Conservation (phyloP, 2,888 invertebrate genomes). For the Mimumesa dahlbomi region DNA sequence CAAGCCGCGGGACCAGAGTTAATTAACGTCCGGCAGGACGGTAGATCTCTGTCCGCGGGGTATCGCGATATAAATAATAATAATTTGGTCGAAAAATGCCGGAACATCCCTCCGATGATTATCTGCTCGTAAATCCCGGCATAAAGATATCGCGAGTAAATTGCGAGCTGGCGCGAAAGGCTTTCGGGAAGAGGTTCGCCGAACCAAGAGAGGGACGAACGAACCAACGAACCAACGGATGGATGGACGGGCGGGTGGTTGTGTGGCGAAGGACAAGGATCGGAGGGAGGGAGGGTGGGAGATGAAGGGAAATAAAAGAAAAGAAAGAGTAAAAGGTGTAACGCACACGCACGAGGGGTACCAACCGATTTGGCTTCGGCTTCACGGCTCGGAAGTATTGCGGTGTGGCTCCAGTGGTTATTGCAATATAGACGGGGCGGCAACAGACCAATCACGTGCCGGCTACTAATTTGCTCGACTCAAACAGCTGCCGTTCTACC, state of each 20-base stretch:
- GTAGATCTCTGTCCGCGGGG: constrained; percentile 64
- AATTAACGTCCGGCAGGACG: constrained; percentile 72
- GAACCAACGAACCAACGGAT: neutral
- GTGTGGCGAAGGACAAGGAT: constrained; percentile 1
- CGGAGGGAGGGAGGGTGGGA: constrained; percentile 9
- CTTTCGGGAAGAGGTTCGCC: constrained; percentile 41
- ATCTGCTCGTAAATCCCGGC: constrained; percentile 79
- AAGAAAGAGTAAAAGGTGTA: constrained; percentile 30
- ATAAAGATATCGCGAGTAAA: constrained; percentile 80
- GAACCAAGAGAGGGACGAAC: constrained; percentile 29
- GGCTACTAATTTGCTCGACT: constrained; percentile 80
- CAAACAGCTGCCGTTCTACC: constrained; percentile 80
- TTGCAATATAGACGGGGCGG: constrained; percentile 79
- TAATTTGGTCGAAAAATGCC: constrained; percentile 77
- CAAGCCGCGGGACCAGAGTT: constrained; percentile 61
- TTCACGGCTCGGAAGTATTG: constrained; percentile 56
- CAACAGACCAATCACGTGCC: constrained; percentile 80
- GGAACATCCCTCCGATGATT: constrained; percentile 80
- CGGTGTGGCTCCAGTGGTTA: constrained; percentile 67
- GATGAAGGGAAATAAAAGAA: constrained; percentile 13
- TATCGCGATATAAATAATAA: constrained; percentile 78
- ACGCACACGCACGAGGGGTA: constrained; percentile 46
- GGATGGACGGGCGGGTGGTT: neutral
- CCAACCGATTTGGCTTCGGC: constrained; percentile 26
- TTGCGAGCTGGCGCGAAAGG: constrained; percentile 71